A percentile compares a stretch with the other conserved stretches of the same genome.
Conservation (phyloP, 2,113 vertebrate genomes). For the Smithornis capensis region DNA sequence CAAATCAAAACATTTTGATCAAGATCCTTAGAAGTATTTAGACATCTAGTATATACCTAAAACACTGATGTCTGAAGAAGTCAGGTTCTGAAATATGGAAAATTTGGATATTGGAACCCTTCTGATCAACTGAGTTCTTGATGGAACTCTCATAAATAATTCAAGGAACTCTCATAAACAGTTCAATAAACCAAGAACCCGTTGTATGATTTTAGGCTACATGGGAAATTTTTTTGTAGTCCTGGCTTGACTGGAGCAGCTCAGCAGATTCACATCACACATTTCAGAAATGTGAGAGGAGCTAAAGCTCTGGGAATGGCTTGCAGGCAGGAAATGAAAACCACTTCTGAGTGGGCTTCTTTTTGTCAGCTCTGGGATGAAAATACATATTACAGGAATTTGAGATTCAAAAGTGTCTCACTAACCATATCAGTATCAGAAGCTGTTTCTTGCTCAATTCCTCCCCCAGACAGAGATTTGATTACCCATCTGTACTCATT, state of each 20-base stretch:
- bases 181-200: neutral
- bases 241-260: neutral
- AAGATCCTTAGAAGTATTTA: neutral
- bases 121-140: neutral
- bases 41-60: neutral
- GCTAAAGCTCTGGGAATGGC: neutral
- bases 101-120: neutral
- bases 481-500: neutral
- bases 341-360: neutral
- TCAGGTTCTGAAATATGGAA: neutral
- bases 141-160: neutral
- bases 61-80: neutral
- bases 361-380: neutral
- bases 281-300: neutral
- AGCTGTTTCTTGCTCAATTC: neutral
- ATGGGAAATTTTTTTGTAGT: neutral
- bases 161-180: neutral
- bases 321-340: neutral
- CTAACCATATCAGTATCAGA: neutral
- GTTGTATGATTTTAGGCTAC: fast-evolving
- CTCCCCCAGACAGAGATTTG: neutral
- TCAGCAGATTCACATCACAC: neutral
- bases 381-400: neutral
- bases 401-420: neutral
- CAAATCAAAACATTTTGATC: neutral